These are phyloP conservation scores for Calameuta idolon DNA, from an alignment of 2,888 invertebrate species.

Conservation along the genomic window DNA sequence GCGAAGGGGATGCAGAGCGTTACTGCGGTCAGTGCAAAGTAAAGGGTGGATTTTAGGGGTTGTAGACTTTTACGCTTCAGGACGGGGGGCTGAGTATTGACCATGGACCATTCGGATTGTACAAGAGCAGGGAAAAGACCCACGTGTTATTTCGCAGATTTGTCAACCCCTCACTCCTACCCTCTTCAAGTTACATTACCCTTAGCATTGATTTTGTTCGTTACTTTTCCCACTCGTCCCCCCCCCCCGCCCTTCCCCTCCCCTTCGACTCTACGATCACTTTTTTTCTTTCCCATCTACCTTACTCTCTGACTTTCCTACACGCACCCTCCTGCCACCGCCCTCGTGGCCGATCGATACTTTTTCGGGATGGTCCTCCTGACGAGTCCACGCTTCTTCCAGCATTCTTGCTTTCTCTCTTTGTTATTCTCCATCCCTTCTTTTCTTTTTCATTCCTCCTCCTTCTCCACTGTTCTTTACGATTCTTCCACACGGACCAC, in stretches of 20 bases:
- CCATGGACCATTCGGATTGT: background rate
- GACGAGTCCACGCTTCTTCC: background rate
- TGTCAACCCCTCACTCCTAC: background rate
- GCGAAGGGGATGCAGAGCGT: background rate
- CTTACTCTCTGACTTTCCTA: background rate
- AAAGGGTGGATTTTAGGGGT: conserved; percentile 7
- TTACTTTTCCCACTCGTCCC: background rate
- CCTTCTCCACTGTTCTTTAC: background rate
- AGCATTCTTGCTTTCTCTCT: background rate
- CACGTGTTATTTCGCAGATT: background rate
- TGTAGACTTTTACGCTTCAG: conserved; percentile 3
- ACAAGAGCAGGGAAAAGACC: background rate
- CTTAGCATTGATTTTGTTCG: background rate
- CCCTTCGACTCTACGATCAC: background rate
- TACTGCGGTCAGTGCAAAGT: conserved; percentile 8
- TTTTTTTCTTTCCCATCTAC: background rate
- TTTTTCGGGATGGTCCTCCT: background rate
- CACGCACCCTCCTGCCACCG: background rate
- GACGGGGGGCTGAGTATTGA: background rate
- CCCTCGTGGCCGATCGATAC: background rate
- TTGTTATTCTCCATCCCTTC: background rate
- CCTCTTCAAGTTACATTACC: background rate
- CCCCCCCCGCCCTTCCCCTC: no score
- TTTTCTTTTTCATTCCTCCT: background rate
- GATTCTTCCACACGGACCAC: background rate